These are phyloP conservation scores for Aplysina aerophoba DNA, from an alignment of 37 sponge, comb jelly and placozoan genomes.

Conservation along the genomic window DNA sequence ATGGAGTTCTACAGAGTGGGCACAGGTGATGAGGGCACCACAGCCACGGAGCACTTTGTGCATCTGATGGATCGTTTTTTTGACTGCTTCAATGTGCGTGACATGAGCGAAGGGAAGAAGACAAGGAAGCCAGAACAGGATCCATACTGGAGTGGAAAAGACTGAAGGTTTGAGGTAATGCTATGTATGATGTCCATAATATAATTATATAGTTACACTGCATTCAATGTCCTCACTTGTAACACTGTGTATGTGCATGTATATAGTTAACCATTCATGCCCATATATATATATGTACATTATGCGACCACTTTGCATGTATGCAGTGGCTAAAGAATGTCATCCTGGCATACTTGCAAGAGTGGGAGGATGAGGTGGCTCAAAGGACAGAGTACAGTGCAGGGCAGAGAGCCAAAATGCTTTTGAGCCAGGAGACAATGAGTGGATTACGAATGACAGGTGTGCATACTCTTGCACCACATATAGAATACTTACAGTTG, in stretches of 20 bases:
- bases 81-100: conserved; percentile 40
- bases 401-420: conserved; percentile 20
- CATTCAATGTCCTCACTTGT: too few species aligned
- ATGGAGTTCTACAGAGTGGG: background rate
- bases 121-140: background rate
- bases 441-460: background rate
- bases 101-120: conserved; percentile 12
- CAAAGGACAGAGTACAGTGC: background rate
- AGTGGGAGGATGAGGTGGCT: conserved; percentile 15
- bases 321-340: conserved; percentile 15
- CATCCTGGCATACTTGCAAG: conserved; percentile 8
- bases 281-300: too few species aligned
- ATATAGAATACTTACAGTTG: too few species aligned
- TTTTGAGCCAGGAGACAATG: conserved; percentile 16
- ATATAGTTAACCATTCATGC: too few species aligned
- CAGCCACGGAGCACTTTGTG: conserved; percentile 36
- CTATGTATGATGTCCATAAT: background rate
- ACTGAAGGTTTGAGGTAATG: conserved; percentile 19
- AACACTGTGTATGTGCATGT: too few species aligned
- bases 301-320: too few species aligned
- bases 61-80: conserved; percentile 43
- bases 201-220: background rate
- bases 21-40: conserved; percentile 8
- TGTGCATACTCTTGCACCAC: background rate
- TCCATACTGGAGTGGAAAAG: conserved; percentile 21